Evolutionary conservation across 2,113 vertebrate genomes (phyloP).

Genomic region (Pogona vitticeps): DNA sequence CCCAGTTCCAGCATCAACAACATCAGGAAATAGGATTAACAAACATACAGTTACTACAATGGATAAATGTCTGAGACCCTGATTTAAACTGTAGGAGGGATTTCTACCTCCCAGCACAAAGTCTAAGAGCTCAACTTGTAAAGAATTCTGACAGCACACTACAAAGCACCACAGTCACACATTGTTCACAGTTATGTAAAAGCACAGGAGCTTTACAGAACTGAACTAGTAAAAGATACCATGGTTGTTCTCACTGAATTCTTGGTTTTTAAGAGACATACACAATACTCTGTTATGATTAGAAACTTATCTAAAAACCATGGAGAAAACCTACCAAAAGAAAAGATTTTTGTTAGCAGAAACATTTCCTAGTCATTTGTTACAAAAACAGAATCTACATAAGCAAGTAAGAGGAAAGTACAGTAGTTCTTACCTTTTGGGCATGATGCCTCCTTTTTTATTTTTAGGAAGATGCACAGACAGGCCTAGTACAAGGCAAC

Average conservation of each 20-base stretch:
- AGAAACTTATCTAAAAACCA: not conserved
- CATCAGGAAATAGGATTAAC: not conserved
- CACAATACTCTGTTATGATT: not conserved
- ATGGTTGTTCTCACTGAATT: not conserved
- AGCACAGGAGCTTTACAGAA: not conserved
- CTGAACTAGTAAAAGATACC: not conserved
- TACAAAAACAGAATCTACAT: not conserved
- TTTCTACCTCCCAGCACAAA: not conserved
- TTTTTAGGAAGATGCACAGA: too few species aligned
- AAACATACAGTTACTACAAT: not conserved
- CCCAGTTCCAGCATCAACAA: not conserved
- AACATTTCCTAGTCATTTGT: not conserved
- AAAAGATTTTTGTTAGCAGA: not conserved
- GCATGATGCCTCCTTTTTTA: too few species aligned
- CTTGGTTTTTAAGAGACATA: not conserved
- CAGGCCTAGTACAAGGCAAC: too few species aligned
- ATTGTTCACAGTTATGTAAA: not conserved
- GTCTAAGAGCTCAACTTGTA: conserved; percentile 5
- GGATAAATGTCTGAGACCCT: not conserved
- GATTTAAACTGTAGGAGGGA: not conserved
- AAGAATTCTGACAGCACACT: not conserved
- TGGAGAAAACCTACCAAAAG: not conserved
- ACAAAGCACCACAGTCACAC: not conserved
- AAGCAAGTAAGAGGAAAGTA: not conserved
- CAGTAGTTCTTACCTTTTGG: too few species aligned